Evolutionary conservation across 1,140 invertebrate species (phyloP), one percentile per base, ranked within the genome.

Genomic region (Magallana ariakensis): DNA sequence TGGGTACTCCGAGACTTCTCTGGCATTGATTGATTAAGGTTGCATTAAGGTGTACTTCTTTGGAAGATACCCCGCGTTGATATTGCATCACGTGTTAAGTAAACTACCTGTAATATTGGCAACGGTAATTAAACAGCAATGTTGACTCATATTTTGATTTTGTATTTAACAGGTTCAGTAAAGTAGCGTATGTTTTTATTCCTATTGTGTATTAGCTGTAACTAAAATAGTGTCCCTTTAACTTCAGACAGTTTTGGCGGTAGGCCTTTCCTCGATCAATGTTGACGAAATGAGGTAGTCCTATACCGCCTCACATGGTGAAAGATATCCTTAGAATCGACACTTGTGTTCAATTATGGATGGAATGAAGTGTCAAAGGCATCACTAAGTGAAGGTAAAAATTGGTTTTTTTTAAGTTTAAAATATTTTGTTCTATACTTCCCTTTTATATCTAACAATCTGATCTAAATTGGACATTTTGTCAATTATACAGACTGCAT

Each of bases 61-160:
- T 16, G 16, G 58, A 19, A 5, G 58, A 62, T n/a, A 62, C 16
- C 16, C 19, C 58, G 16, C 15, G 1, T 7, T n/a, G 22, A 75
- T 13, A 75, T 33, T 46, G 33, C 66, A 75, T 33, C 66, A 75
- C 66, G 33, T 75, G 22, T 13, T 75, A 75, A 75, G 13, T 13
- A 75, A 33, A 75, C 13, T 75, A 33, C 13, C 58, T 60, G 58
- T 16, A 60, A 60, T 15, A 60, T 9, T 75, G 66, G 66, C 66
- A 75, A 33, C 66, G 22, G 33, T 75, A 46, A 46, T 46, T 46
- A 46, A 26, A 75, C 19, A 33, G 22, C 66, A 1, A 26, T 13
- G 33, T 75, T 75, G 66, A 75, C 66, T 75, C 66, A 75, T 75
- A 75, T 75, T 75, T 75, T 75, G 66, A 75, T 75, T 75, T 26